Evolutionary conservation across 1,140 invertebrate genomes (phyloP).

Genomic region (Polypedilum pembai): DNA sequence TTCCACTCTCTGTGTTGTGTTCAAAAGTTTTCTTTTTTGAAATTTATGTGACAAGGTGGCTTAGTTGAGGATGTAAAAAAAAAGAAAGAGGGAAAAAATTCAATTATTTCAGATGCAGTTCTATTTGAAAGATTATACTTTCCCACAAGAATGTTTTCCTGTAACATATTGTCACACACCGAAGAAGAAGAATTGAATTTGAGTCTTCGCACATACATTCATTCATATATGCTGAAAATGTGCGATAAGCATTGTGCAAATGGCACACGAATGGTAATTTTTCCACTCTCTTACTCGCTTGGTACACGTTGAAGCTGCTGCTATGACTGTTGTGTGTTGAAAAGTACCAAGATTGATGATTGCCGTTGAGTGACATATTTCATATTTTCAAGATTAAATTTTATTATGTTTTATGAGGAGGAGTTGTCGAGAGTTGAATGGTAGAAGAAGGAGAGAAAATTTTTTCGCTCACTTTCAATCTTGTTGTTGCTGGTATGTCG

Average conservation of each 20-base stretch:
- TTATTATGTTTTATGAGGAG: constrained; percentile 1
- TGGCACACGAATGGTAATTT: constrained; percentile 16
- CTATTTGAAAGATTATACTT: not conserved
- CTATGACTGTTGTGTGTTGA: not conserved
- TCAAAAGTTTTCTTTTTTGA: not conserved
- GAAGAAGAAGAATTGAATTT: not conserved
- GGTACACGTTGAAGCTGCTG: not conserved
- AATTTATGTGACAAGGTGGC: not conserved
- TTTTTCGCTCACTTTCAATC: not conserved
- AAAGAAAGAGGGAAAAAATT: not conserved
- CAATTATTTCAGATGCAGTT: constrained; percentile 12
- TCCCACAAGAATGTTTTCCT: not conserved
- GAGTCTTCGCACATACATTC: not conserved
- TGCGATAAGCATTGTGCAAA: not conserved
- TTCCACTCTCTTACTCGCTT: not conserved
- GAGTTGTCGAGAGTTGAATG: not conserved
- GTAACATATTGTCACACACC: constrained; percentile 7
- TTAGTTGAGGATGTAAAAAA: constrained; percentile 6
- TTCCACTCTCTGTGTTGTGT: not conserved
- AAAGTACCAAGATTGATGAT: constrained; percentile 13
- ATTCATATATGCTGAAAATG: not conserved
- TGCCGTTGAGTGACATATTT: constrained; percentile 16
- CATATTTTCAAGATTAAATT: constrained; percentile 14
- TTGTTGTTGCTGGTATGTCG: not conserved
- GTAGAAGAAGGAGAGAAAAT: not conserved